These are phyloP conservation scores for Vanacampus margaritifer DNA, from an alignment of 2,113 vertebrate species.

Conservation along the genomic window DNA sequence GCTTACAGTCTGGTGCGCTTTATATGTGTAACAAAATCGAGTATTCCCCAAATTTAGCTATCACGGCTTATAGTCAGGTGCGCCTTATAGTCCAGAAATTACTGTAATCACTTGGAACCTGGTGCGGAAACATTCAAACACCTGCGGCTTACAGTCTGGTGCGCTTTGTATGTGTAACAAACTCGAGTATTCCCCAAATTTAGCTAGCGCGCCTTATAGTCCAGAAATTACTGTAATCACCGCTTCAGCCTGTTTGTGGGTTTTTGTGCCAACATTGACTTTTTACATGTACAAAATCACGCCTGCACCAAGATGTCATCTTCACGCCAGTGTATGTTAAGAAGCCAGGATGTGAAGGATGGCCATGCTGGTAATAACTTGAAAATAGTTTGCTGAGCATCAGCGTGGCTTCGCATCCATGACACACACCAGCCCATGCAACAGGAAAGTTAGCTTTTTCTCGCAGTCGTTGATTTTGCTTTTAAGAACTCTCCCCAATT, in stretches of 20 bases:
- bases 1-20: no score
- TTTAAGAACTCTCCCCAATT: background rate
- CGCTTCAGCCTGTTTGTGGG: slow-evolving; percentile 46
- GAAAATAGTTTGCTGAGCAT: slow-evolving; percentile 24
- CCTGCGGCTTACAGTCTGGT: no score
- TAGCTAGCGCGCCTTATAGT: no score
- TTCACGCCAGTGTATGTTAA: slow-evolving; percentile 9
- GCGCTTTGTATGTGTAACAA: no score
- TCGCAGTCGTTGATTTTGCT: background rate
- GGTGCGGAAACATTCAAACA: no score
- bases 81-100: no score
- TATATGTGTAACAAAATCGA: no score
- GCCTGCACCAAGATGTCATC: slow-evolving; percentile 68
- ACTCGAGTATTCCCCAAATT: no score
- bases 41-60: no score
- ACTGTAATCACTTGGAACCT: no score
- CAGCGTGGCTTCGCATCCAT: slow-evolving; percentile 24
- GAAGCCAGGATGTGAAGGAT: slow-evolving; percentile 39
- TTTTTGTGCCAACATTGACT: slow-evolving; percentile 36
- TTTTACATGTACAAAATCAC: slow-evolving; percentile 40
- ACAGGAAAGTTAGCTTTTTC: background rate
- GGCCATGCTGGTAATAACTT: slow-evolving; percentile 45
- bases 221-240: no score
- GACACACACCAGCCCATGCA: slow-evolving; percentile 16
- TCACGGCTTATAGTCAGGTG: no score